A percentile compares a stretch with the other conserved stretches of the same genome.
Evolutionary conservation across 2,797 vertebrate species (phyloP).

Genomic region (Sebastes hubbsi): DNA sequence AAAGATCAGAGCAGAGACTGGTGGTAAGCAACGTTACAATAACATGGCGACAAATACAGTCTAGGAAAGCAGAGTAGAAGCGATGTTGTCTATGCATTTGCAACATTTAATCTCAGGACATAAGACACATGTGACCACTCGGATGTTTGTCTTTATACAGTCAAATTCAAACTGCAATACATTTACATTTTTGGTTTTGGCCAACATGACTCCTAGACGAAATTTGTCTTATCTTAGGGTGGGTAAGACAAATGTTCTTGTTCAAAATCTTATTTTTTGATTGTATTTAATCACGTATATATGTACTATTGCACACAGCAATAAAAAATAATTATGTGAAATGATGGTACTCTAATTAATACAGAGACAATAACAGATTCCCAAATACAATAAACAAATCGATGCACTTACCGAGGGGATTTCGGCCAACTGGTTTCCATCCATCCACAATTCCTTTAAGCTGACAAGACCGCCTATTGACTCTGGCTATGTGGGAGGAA

Average conservation of each 20-base stretch:
- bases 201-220: background rate
- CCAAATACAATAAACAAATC: conserved; percentile 1
- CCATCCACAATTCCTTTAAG: conserved; percentile 97
- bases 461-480: conserved; percentile 95
- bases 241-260: background rate
- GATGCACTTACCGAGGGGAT: conserved; percentile 90
- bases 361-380: background rate
- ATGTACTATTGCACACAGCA: background rate
- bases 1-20: conserved; percentile 17
- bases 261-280: background rate
- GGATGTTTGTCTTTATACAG: background rate
- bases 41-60: background rate
- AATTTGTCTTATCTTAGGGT: background rate
- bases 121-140: background rate
- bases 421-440: conserved; percentile 94
- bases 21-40: background rate
- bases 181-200: background rate
- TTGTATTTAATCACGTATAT: background rate
- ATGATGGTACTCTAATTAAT: background rate
- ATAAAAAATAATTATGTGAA: background rate
- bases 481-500: conserved; percentile 88
- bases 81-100: background rate
- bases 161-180: background rate
- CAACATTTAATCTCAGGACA: background rate
- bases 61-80: background rate